Base-by-base conservation (phyloP, 23 tunicate species). In the Diplosoma virens region DNA sequence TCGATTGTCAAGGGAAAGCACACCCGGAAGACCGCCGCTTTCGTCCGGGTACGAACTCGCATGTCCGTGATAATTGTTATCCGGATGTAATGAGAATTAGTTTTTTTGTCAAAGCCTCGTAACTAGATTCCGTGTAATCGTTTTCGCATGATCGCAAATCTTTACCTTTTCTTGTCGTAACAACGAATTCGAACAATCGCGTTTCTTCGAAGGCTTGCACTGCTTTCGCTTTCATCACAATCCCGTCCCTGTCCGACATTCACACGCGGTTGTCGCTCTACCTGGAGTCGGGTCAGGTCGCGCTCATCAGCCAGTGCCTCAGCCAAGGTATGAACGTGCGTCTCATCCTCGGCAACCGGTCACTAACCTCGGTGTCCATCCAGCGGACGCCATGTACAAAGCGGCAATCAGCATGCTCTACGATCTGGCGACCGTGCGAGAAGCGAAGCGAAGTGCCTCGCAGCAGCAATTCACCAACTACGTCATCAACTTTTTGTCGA, bases 331-430 rank as follows among this genome's bases (percentile, higher is more conserved):
- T 31, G 48, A 37, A 9, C 4, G n/a, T 41, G 50, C 14, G 50
- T 41, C 14, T 41, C 9, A 7, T 41, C 9, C 14, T 41, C 14
- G 14, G 21, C 21, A 11, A 5, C 26, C 21, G 21, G 16, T 23
- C 26, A 58, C 6, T 22, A 6, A n/a, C 14, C 21, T n/a, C 21
- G 26, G 34, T 64, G 69, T 55, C 22, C 33, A 30, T 75, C 17
- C 60, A 83, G 92, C 97, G 22, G 92, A 92, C 71, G 97, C 97
- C 24, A 92, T 92, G 87, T 81, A 88, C 79, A 73, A 67, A 32
- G 34, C 86, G 0, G 86, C 85, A 33, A 45, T 92, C 1, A 75
- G 79, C 59, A 60, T 79, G 78, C 33, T 92, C 18, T 26, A 71
- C 18, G 97, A 92, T n/a, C 66, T 82, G 32, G 67, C 67, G 11